Evolutionary conservation across 2,888 invertebrate species (phyloP), one percentile per base, ranked within the genome.

Genomic region (Mythimna ferrago): DNA sequence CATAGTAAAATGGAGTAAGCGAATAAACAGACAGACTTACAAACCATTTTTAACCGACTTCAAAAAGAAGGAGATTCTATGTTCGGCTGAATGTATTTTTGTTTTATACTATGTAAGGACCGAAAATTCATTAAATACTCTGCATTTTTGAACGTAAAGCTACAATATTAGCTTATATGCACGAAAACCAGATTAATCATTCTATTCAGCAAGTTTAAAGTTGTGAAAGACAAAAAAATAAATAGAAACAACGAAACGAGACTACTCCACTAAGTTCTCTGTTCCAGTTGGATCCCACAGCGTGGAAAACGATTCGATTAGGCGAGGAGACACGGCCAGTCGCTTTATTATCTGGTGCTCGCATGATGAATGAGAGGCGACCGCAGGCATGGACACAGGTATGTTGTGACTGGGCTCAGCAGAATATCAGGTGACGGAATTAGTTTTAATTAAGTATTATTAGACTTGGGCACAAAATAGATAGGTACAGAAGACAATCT

Each of bases 271-370:
- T 53, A n/a, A n/a, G 19, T 35, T 44, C 70, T 7, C 35, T 81
- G 76, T 81, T 78, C 78, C 5, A 44, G 62, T 72, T 66, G 71
- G 76, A 84, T 86, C 85, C 80, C 83, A 83, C 78, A 88, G 86
- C 87, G 88, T 89, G 87, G 89, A 89, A 90, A 91, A 89, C 90
- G 90, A 88, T 90, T 90, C 89, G 91, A 91, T 91, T 90, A 90
- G 86, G 83, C 84, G 84, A 82, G 78, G 77, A 78, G 84, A 82
- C 82, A 80, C 72, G 81, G 63, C 69, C 70, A 77, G 75, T 81
- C 77, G 80, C 81, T 84, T 89, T 86, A 89, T 86, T 87, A 88
- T 88, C 85, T 73, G 82, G 72, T 76, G 71, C 77, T 76, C 65
- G 74, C 63, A 88, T 91, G 91, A 91, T 89, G 89, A 86, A 91